Conservation (phyloP, 2,888 invertebrate genomes). For the Xiphydria camelus region DNA sequence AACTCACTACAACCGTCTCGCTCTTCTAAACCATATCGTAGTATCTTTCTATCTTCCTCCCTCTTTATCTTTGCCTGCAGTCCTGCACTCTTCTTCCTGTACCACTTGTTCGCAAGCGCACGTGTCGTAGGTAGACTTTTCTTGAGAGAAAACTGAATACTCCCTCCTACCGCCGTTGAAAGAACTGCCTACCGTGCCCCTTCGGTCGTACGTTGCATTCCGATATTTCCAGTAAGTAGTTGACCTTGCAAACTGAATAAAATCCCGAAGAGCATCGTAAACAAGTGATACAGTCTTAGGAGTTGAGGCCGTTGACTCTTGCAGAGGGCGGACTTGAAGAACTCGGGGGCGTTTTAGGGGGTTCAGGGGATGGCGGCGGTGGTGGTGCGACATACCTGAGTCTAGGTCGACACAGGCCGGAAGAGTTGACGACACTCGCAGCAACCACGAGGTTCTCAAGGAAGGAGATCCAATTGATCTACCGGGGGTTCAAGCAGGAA, state of each 20-base stretch:
- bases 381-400: slow-evolving; percentile 59
- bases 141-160: neutral
- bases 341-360: slow-evolving; percentile 59
- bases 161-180: neutral
- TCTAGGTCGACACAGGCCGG: slow-evolving; percentile 76
- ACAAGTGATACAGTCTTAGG: slow-evolving; percentile 48
- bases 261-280: slow-evolving; percentile 38
- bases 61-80: slow-evolving; percentile 16
- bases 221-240: slow-evolving; percentile 32
- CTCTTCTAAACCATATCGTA: too few species aligned
- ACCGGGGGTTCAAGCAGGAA: slow-evolving; percentile 89
- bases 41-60: slow-evolving; percentile 4
- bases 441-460: slow-evolving; percentile 77
- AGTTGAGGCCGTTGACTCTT: slow-evolving; percentile 49
- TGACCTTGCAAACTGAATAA: slow-evolving; percentile 30
- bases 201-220: slow-evolving; percentile 23
- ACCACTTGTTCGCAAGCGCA: neutral
- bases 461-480: slow-evolving; percentile 87
- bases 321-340: slow-evolving; percentile 76
- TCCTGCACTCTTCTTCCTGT: slow-evolving; percentile 20
- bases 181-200: neutral
- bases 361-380: too few species aligned
- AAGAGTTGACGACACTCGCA: slow-evolving; percentile 76
- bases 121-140: slow-evolving; percentile 1
- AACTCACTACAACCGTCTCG: too few species aligned